Percentiles rank a stretch among this genome's conserved stretches.
These are phyloP conservation scores for Microtus montanus DNA, from an alignment of 2,113 vertebrate genomes.

Conservation along the genomic window DNA sequence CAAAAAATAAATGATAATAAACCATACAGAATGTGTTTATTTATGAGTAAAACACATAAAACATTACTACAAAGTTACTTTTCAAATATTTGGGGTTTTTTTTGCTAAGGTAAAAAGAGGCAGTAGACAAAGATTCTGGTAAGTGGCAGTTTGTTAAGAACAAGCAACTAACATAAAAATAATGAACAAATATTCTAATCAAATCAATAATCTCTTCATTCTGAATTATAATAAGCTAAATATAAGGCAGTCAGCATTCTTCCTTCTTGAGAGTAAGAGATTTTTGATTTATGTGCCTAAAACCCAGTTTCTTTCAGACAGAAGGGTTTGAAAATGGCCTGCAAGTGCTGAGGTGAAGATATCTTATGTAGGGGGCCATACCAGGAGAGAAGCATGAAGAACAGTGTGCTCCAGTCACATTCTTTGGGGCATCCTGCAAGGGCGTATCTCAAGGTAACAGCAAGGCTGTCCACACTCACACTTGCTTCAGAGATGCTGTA, in stretches of 20 bases:
- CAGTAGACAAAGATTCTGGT: neutral
- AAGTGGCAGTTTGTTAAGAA: neutral
- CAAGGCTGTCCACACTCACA: neutral
- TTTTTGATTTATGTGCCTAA: neutral
- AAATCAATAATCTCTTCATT: neutral
- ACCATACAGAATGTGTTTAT: neutral
- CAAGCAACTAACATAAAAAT: neutral
- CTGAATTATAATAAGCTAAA: neutral
- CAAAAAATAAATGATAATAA: neutral
- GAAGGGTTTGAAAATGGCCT: neutral
- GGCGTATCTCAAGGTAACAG: neutral
- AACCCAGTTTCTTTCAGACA: neutral
- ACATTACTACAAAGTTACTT: neutral
- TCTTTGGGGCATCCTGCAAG: neutral
- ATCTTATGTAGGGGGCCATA: neutral
- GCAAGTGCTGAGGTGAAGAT: neutral
- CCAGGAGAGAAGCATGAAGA: rapidly evolving
- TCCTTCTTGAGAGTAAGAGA: neutral
- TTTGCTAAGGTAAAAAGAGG: neutral
- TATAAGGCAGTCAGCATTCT: neutral
- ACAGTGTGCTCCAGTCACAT: neutral
- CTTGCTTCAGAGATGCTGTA: neutral
- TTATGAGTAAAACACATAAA: neutral
- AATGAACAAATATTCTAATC: neutral
- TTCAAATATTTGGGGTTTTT: neutral